Evolutionary conservation across 2,113 vertebrate genomes (phyloP), one percentile per base, ranked within the genome.

Genomic region (Cavia aperea): DNA sequence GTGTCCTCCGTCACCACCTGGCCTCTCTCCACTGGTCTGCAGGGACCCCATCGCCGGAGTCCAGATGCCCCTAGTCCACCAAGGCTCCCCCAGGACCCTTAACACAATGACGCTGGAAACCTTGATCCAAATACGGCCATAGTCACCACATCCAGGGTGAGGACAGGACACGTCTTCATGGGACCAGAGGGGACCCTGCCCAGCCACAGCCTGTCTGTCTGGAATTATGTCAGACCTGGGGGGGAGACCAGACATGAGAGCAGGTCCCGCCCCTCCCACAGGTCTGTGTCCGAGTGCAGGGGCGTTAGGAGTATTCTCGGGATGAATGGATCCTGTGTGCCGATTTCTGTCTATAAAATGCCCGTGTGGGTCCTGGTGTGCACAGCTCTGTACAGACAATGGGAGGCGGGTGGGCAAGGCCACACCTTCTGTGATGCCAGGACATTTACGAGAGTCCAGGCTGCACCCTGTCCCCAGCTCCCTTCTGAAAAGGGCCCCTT

Each of bases 161-260:
- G 63, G 24, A 21, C 10, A 5, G 39, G 79, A 29, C n/a, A 0
- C 3, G 1, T 54, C 46, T 65, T 81, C 46, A 2, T 19, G 68
- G 31, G 31, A 7, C 13, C 14, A 11, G 33, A 16, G 54, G 63
- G 24, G 46, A 0, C 33, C 0, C 65, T 49, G 36, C 24, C 43
- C 75, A 79, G 18, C 51, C 29, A 1, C 5, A 8, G 1, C 21
- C 54, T 54, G 54, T 7, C 79, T 33, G 70, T n/a, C 81, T 29
- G 4, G 18, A 13, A 10, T 1, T 31, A 29, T 7, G 16, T 36
- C 49, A 77, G 1, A 18, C 43, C 6, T 2, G 1, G 24, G 29
- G 39, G 39, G 39, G 36, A 82, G 54, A 60, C n/a, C 39, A 63
- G 46, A 43, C 5, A 56, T 1, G 21, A 23, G 16, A 39, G 11